These are phyloP conservation scores for Mesembrinibis cayennensis DNA, from an alignment of 2,113 vertebrate species.

Conservation along the genomic window DNA sequence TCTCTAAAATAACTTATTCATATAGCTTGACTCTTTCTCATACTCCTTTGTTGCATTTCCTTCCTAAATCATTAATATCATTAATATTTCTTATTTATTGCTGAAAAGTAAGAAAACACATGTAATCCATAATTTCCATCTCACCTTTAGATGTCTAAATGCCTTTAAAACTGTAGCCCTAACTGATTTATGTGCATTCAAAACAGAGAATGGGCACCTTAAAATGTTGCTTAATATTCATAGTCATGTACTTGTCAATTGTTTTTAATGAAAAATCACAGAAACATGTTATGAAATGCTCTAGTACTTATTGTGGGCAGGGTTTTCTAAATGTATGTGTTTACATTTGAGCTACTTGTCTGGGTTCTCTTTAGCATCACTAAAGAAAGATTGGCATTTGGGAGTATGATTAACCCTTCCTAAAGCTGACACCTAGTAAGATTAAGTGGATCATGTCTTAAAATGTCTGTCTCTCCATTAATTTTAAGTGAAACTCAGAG, in stretches of 20 bases:
- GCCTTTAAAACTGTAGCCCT: background rate
- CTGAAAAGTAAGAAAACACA: background rate
- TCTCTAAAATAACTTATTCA: background rate
- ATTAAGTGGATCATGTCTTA: background rate
- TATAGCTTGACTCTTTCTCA: background rate
- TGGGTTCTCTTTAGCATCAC: background rate
- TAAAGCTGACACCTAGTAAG: background rate
- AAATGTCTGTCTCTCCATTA: background rate
- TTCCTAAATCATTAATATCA: background rate
- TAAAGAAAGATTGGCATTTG: background rate
- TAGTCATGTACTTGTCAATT: background rate
- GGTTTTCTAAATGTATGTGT: background rate
- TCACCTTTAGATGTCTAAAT: conserved; percentile 1
- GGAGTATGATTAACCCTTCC: background rate
- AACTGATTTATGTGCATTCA: background rate
- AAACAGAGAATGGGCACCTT: background rate
- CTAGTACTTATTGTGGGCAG: background rate
- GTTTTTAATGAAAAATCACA: conserved; percentile 6
- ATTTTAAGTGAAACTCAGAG: background rate
- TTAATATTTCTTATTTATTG: conserved; percentile 31
- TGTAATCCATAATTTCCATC: background rate
- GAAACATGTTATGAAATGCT: background rate
- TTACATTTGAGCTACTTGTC: background rate
- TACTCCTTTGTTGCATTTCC: background rate
- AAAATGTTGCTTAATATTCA: conserved; percentile 8